phyloP scores from a whole-genome alignment of 2,888 invertebrate genomes.

The Leptinotarsa rubiginosa region DNA sequence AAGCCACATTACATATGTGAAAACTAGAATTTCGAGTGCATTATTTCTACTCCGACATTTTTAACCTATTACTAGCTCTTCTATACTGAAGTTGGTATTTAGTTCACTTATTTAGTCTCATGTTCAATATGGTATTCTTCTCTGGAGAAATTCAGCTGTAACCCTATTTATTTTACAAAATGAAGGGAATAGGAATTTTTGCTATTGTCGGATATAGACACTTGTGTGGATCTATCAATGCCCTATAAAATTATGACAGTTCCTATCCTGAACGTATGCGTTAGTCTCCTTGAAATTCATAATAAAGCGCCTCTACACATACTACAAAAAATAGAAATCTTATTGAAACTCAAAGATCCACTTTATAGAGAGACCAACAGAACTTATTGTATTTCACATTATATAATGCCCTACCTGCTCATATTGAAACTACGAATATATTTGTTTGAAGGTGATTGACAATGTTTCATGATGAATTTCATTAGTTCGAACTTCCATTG shows the following conservation, averaged over 20 bases:
- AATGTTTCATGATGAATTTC: no score
- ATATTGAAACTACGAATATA: neutral
- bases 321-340: neutral
- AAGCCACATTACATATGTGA: neutral
- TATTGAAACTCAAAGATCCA: neutral
- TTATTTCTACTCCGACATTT: neutral
- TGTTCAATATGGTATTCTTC: neutral
- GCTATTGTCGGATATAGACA: neutral
- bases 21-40: neutral
- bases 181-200: neutral
- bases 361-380: neutral
- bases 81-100: neutral
- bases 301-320: neutral
- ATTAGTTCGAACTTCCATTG: no score
- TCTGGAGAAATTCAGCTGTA: neutral
- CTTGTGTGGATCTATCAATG: neutral
- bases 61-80: neutral
- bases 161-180: neutral
- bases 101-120: neutral
- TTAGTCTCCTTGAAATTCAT: neutral
- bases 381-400: neutral
- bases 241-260: neutral
- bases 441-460: no score
- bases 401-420: neutral
- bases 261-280: neutral